Evolutionary conservation across 2,888 invertebrate genomes (phyloP).

Genomic region (Microchrysa polita): DNA sequence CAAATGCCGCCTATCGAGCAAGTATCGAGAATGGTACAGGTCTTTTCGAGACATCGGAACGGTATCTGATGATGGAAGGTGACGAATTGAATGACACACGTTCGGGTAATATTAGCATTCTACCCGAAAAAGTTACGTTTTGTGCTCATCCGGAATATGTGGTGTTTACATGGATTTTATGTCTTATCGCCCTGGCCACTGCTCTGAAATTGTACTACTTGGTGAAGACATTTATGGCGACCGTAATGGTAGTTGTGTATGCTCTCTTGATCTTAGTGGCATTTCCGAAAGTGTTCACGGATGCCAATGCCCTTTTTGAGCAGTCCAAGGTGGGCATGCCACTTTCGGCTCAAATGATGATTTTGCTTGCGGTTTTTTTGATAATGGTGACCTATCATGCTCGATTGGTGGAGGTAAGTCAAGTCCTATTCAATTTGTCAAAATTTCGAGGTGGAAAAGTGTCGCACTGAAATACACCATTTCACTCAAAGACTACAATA

Average conservation of each 20-base stretch:
- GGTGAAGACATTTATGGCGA: slow-evolving; percentile 82
- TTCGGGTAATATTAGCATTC: slow-evolving; percentile 8
- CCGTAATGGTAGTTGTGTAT: slow-evolving; percentile 79
- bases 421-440: too few species aligned
- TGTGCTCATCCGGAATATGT: slow-evolving; percentile 80
- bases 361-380: slow-evolving; percentile 82
- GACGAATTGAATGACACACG: slow-evolving; percentile 24
- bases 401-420: slow-evolving; percentile 80
- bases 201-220: slow-evolving; percentile 90
- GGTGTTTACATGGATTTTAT: slow-evolving; percentile 93
- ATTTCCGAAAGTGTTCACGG: slow-evolving; percentile 67
- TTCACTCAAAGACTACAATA: too few species aligned
- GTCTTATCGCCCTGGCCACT: slow-evolving; percentile 89
- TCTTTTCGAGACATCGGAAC: slow-evolving; percentile 30
- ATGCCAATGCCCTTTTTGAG: slow-evolving; percentile 52
- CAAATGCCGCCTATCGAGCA: slow-evolving; percentile 36
- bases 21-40: slow-evolving; percentile 16
- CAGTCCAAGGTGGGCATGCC: slow-evolving; percentile 70
- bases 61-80: slow-evolving; percentile 1
- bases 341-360: slow-evolving; percentile 80
- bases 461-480: too few species aligned
- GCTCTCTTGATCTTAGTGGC: slow-evolving; percentile 73
- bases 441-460: too few species aligned
- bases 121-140: slow-evolving; percentile 51
- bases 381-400: slow-evolving; percentile 91